Conservation (phyloP, 1,140 invertebrate species). For the Leptinotarsa lineolata region DNA sequence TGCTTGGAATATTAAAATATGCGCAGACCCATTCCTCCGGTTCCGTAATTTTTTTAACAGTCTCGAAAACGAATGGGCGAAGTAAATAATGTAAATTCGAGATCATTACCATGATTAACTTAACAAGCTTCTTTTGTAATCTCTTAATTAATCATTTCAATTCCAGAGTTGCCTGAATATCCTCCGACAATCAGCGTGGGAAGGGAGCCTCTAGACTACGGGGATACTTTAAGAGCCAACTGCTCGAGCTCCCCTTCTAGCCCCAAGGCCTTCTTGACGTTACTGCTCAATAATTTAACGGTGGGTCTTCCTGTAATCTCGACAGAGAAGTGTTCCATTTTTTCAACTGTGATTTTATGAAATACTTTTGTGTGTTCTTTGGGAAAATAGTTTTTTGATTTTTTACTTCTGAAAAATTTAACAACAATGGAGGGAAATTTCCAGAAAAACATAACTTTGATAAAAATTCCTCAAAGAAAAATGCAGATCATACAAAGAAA, state of each 20-base stretch:
- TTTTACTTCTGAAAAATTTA: no score
- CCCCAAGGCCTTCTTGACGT: conserved; percentile 72
- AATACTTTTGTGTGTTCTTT: no score
- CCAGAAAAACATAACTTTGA: no score
- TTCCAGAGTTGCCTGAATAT: conserved; percentile 64
- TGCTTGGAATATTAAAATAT: no score
- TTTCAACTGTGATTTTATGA: no score
- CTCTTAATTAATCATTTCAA: conserved; percentile 26
- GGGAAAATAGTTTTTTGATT: no score
- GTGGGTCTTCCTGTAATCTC: conserved; percentile 57
- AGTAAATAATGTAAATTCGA: conserved; percentile 17
- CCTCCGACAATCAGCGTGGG: conserved; percentile 61
- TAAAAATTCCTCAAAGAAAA: no score
- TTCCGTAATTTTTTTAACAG: no score
- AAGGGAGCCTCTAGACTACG: conserved; percentile 53
- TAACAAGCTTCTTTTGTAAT: conserved; percentile 10
- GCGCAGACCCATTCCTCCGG: no score
- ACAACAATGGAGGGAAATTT: no score
- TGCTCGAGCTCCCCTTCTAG: conserved; percentile 74
- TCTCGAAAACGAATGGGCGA: background rate
- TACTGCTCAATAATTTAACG: conserved; percentile 74
- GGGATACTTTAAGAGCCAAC: conserved; percentile 73
- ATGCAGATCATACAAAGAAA: no score
- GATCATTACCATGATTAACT: conserved; percentile 18
- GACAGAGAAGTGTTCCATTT: no score